phyloP scores from a whole-genome alignment of 1,140 invertebrate species.

The Zaprionus africanus region DNA sequence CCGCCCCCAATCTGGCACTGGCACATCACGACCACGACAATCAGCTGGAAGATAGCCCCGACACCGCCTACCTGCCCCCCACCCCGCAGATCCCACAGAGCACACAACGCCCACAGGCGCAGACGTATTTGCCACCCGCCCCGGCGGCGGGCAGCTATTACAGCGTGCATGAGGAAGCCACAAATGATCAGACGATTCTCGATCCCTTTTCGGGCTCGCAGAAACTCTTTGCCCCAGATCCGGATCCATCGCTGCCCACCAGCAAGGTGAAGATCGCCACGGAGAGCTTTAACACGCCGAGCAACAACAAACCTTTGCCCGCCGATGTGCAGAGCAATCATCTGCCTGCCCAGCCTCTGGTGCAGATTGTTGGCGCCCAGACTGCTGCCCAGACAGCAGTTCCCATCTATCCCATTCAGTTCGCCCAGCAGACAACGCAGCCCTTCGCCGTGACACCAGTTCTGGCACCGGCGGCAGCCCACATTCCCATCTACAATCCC shows the following conservation, averaged over 20 bases:
- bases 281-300: slow-evolving; percentile 84
- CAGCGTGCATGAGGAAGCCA: slow-evolving; percentile 85
- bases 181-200: slow-evolving; percentile 83
- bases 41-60: slow-evolving; percentile 61
- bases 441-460: slow-evolving; percentile 54
- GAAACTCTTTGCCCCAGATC: slow-evolving; percentile 85
- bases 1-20: slow-evolving; percentile 88
- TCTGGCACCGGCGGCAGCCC: slow-evolving; percentile 53
- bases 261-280: slow-evolving; percentile 81
- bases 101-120: slow-evolving; percentile 41
- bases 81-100: slow-evolving; percentile 34
- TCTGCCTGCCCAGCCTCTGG: slow-evolving; percentile 72
- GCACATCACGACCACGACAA: slow-evolving; percentile 60
- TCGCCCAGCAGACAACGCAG: slow-evolving; percentile 55
- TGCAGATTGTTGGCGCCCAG: slow-evolving; percentile 78
- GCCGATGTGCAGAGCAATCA: slow-evolving; percentile 74
- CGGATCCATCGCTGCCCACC: slow-evolving; percentile 84
- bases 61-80: slow-evolving; percentile 63
- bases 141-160: slow-evolving; percentile 66
- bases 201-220: slow-evolving; percentile 82
- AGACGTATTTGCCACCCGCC: slow-evolving; percentile 54
- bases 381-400: slow-evolving; percentile 53
- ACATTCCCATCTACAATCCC: slow-evolving; percentile 82
- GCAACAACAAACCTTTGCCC: slow-evolving; percentile 84
- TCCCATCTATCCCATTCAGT: slow-evolving; percentile 77